Evolutionary conservation across 2,113 vertebrate species (phyloP).

Genomic region (Thermophis baileyi): DNA sequence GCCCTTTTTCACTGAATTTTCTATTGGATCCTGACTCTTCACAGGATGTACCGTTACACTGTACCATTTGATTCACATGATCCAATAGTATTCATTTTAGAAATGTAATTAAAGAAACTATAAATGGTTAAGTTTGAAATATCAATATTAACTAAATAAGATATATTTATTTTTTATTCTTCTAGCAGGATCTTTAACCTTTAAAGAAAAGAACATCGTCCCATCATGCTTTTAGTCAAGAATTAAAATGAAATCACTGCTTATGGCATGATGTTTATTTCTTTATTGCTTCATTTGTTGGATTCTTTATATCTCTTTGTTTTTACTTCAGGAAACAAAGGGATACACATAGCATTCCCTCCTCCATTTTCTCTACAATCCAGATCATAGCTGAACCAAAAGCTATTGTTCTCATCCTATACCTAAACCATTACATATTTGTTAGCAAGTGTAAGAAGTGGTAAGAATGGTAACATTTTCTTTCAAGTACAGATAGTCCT

Average conservation of each 20-base stretch:
- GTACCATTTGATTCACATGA: not conserved
- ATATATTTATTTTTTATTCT: not conserved
- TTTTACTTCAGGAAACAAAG: not conserved
- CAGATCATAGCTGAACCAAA: not conserved
- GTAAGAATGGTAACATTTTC: not conserved
- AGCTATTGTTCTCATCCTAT: not conserved
- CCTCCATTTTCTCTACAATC: not conserved
- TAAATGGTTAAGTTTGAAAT: not conserved
- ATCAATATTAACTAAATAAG: not conserved
- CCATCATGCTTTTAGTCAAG: not conserved
- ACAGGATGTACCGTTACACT: not conserved
- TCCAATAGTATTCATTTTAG: not conserved
- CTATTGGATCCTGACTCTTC: not conserved
- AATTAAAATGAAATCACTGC: slow-evolving; percentile 4
- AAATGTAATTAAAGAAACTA: not conserved
- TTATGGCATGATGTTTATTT: not conserved
- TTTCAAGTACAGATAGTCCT: not conserved
- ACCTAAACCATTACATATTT: not conserved
- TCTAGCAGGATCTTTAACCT: not conserved
- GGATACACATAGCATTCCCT: not conserved
- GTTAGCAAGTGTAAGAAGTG: not conserved
- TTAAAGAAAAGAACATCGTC: not conserved
- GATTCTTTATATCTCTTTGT: not conserved
- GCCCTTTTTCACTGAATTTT: not conserved
- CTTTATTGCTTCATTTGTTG: not conserved